Conservation (phyloP, 1,140 invertebrate species). For the Camponotus vicinus region DNA sequence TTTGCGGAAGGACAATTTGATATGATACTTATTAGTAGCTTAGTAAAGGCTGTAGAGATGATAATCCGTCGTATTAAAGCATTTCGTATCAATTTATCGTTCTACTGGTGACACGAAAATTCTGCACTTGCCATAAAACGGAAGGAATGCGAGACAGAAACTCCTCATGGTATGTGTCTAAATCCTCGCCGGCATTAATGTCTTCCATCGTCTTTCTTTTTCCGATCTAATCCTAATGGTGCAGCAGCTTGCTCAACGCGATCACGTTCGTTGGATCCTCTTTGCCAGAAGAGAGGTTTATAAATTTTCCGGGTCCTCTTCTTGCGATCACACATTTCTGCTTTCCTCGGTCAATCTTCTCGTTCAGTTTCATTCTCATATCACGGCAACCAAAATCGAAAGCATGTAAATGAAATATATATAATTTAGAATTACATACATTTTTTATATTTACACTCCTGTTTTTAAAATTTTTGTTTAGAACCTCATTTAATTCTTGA, state of each 20-base stretch:
- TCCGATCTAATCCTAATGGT: conserved; percentile 59
- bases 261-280: conserved; percentile 54
- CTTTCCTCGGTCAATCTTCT: conserved; percentile 1
- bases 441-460: too few relatives aligned
- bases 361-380: neutral
- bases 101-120: conserved; percentile 7
- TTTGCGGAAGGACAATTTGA: neutral
- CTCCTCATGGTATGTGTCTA: conserved; percentile 20
- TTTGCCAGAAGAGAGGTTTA: conserved; percentile 52
- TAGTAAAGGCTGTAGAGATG: neutral
- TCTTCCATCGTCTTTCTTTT: conserved; percentile 47
- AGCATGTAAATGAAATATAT: neutral
- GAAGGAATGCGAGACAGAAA: conserved; percentile 2
- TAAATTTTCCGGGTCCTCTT: conserved; percentile 49
- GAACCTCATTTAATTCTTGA: neutral
- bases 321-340: conserved; percentile 32
- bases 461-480: neutral
- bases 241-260: conserved; percentile 58
- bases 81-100: conserved; percentile 47
- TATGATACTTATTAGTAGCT: conserved; percentile 20
- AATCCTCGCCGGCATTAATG: conserved; percentile 46
- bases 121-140: conserved; percentile 29
- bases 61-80: conserved; percentile 27
- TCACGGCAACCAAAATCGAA: neutral
- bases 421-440: neutral